Evolutionary conservation across 1,140 invertebrate species (phyloP).

Genomic region (Aplysia californica): DNA sequence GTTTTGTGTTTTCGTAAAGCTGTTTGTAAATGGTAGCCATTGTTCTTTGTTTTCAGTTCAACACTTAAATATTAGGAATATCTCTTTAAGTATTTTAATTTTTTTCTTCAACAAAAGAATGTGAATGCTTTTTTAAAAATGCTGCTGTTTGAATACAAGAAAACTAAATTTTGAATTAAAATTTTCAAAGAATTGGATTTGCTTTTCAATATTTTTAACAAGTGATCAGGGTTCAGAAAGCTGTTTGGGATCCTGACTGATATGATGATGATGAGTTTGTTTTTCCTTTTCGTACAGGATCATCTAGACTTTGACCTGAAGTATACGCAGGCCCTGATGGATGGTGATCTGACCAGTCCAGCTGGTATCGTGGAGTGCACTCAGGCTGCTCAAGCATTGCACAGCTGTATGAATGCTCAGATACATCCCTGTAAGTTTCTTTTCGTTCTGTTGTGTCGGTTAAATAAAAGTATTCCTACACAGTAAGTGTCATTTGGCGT

Average conservation of each 20-base stretch:
- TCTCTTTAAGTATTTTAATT: not conserved
- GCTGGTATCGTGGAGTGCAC: constrained; percentile 82
- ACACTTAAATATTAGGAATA: not conserved
- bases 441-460: too few species aligned
- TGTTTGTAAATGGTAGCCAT: not conserved
- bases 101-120: not conserved
- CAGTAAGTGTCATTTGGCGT: too few species aligned
- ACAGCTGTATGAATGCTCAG: constrained; percentile 81
- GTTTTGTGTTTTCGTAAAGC: too few species aligned
- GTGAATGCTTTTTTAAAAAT: too few species aligned
- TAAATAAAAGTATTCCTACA: too few species aligned
- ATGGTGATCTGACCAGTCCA: constrained; percentile 80
- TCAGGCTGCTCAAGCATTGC: constrained; percentile 82
- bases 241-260: too few species aligned
- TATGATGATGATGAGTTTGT: too few species aligned
- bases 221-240: too few species aligned
- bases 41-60: not conserved
- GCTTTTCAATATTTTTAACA: too few species aligned
- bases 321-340: constrained; percentile 78
- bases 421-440: constrained; percentile 63
- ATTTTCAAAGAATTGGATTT: too few species aligned
- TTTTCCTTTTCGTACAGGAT: constrained; percentile 62
- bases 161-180: too few species aligned
- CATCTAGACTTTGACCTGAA: constrained; percentile 81
- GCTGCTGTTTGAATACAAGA: too few species aligned